Evolutionary conservation across 2,888 invertebrate genomes (phyloP).

Genomic region (Heliconius ethilla): DNA sequence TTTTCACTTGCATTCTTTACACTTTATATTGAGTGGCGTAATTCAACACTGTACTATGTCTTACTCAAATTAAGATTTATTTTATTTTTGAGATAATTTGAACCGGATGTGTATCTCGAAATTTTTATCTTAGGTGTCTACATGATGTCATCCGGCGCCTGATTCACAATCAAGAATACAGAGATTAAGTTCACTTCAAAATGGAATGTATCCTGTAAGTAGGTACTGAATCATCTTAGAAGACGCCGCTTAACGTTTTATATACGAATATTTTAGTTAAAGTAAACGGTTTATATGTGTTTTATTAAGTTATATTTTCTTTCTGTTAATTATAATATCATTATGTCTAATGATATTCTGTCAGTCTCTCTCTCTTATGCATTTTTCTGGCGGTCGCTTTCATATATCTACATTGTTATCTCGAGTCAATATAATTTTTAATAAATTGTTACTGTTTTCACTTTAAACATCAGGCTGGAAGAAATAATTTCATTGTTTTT

Average conservation of each 20-base stretch:
- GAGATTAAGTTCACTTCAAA: slow-evolving; percentile 10
- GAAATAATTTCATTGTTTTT: no score
- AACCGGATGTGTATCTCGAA: slow-evolving; percentile 2
- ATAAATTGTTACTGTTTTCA: not conserved
- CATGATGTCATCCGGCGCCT: slow-evolving; percentile 28
- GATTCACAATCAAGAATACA: slow-evolving; percentile 17
- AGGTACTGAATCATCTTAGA: slow-evolving; percentile 17
- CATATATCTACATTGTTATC: no score
- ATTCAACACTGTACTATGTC: no score
- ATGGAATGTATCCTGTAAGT: slow-evolving; percentile 16
- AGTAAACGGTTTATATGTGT: not conserved
- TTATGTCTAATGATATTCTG: no score
- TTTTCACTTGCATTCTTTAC: no score
- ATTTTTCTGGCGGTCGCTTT: no score
- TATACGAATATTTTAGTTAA: slow-evolving; percentile 1
- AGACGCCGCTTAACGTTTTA: not conserved
- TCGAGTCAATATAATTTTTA: not conserved
- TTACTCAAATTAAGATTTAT: no score
- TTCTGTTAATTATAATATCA: not conserved
- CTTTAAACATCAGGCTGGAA: no score
- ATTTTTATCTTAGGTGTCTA: not conserved
- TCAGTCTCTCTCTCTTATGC: no score
- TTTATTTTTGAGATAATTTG: not conserved
- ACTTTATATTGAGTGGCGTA: no score
- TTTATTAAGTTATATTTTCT: not conserved